Base-by-base conservation (phyloP, 2,113 vertebrate species). In the Odocoileus virginianus region DNA sequence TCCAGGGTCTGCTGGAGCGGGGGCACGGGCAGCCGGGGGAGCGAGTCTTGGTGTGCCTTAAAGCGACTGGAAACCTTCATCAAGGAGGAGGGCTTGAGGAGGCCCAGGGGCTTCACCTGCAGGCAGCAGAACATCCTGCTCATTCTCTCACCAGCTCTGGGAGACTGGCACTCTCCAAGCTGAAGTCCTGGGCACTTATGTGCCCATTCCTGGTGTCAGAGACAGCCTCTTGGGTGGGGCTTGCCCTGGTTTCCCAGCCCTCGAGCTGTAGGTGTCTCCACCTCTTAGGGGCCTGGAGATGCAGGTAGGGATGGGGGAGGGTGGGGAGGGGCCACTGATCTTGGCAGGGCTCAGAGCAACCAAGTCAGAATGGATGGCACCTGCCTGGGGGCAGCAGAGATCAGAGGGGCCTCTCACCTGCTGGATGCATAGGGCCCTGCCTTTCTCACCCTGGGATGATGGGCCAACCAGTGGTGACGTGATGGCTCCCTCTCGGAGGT, bases 1-100 rank as follows among this genome's bases (percentile, higher is more conserved):
- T 99, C 99, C 79, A 99, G 99, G 0, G 99, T 99, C 98, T 99
- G 99, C 97, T 99, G 99, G 5, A 99, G 99, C 0, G 99, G 98
- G 0, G 99, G 99, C 47, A 99, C 99, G 0, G 99, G 99, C 52
- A 99, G 99, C 0, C 74, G 55, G 0, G 99, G 99, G 71, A 99
- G 93, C 0, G 99, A 98, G n/a, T 99, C 99, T 98, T 99, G 99
- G 97, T 99, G 99, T 3, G 98, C 98, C 47, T 99, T 98, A 98
- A 99, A 99, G 82, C 99, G 99, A n/a, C 99, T 98, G 0, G 98
- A 76, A 3, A 99, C 97, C 96, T 99, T 99, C 11, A 97, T 98
- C 28, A 98, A 86, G 6, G 99, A 98, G 2, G 99, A 98, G 0
- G 99, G 99, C 98, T 99, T 99, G 98, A 99, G 99, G 98, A 99